A percentile compares a stretch with the other conserved stretches of the same genome.
Conservation (phyloP, 2,888 invertebrate genomes). For the Chaetoderma sp. region DNA sequence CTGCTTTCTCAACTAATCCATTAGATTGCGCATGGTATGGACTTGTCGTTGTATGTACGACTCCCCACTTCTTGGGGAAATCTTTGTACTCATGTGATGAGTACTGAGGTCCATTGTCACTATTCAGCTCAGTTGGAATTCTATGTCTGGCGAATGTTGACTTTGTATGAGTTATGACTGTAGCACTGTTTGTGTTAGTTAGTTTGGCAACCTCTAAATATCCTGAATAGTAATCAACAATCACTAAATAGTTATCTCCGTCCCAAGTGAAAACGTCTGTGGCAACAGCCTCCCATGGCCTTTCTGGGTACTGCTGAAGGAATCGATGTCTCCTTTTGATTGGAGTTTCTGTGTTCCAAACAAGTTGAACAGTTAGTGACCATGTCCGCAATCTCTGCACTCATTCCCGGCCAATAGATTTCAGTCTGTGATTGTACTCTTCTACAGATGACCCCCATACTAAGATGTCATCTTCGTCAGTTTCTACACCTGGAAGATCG, state of each 20-base stretch:
- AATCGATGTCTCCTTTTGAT: slow-evolving; percentile 24
- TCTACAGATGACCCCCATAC: slow-evolving; percentile 4
- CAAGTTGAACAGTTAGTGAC: slow-evolving; percentile 27
- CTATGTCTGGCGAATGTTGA: slow-evolving; percentile 31
- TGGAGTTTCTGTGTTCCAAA: slow-evolving; percentile 18
- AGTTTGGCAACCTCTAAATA: slow-evolving; percentile 33
- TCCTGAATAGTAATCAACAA: slow-evolving; percentile 35
- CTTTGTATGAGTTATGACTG: slow-evolving; percentile 28
- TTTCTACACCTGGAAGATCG: slow-evolving; percentile 12
- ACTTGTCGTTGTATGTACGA: slow-evolving; percentile 15
- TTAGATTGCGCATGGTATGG: slow-evolving; percentile 15
- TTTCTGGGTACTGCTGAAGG: slow-evolving; percentile 16
- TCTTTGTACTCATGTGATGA: slow-evolving; percentile 1
- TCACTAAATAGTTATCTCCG: slow-evolving; percentile 25
- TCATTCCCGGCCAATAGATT: slow-evolving; percentile 38
- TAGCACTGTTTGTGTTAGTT: slow-evolving; percentile 5
- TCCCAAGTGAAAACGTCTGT: slow-evolving; percentile 30
- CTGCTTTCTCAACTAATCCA: slow-evolving; percentile 12
- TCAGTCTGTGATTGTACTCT: slow-evolving; percentile 7
- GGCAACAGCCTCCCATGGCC: slow-evolving; percentile 28
- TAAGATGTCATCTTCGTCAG: slow-evolving; percentile 16
- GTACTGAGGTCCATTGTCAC: slow-evolving; percentile 31
- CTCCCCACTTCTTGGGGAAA: slow-evolving; percentile 15
- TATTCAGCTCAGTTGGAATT: slow-evolving; percentile 21
- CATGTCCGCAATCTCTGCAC: slow-evolving; percentile 27